Base-by-base conservation (phyloP, 2,113 vertebrate genomes). In the Thermophis baileyi region DNA sequence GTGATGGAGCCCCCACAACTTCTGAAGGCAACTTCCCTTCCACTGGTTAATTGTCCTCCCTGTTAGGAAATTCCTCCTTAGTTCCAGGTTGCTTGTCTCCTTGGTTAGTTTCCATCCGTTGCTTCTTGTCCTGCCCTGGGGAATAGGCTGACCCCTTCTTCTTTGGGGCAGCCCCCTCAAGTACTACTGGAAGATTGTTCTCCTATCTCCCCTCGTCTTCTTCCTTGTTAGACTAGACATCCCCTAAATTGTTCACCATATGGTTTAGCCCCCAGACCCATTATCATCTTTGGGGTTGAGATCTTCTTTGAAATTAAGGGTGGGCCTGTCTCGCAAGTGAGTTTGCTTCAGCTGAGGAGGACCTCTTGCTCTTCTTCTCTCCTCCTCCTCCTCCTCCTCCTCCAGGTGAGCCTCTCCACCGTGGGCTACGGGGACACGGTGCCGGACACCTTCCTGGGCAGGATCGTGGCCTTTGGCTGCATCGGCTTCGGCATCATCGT, bases 401-500 rank as follows among this genome's bases (percentile, higher is more conserved):
- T 93, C 18, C 96, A 99, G 98, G 98, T 99, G 94, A 99, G 98
- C 97, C 99, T 99, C 94, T 99, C 98, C 87, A 99, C 98, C 0
- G 98, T 99, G 87, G 98, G 98, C 92, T 99, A 99, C 0, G 98
- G 98, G 2, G 98, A 99, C 89, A 98, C 98, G 0, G 97, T 98
- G n/a, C 98, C 98, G 0, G 97, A 98, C 91, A 98, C 98, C 0
- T 95, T 98, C 69, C 97, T 98, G 0, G 98, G 98, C 93, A 97
- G 98, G 91, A 95, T 98, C 11, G 98, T 99, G 94, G 98, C 98
- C 0, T 99, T 99, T 0, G 94, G 97, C 90, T 99, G 98, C 97
- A 99, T 99, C 97, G 99, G 98, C n/a, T 99, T 99, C 0, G 98
- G 98, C 51, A 99, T 99, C 96, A 99, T 99, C 96, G 98, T 99